Conservation (phyloP, 30 jellyfish, hydroid and myxozoan species). For the Nemopilema nomurai region DNA sequence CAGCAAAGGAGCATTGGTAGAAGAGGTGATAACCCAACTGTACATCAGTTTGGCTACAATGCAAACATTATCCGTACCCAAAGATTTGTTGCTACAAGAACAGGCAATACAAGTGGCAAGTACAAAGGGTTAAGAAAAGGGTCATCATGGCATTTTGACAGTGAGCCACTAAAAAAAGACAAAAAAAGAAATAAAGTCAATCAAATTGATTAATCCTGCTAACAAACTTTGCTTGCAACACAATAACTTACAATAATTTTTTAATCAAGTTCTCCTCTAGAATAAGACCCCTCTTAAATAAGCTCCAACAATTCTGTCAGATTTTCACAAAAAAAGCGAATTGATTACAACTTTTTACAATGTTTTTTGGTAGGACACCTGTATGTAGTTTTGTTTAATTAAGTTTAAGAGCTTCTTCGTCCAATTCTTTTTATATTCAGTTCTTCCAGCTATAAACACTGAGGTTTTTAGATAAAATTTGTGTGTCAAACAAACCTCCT, state of each 20-base stretch:
- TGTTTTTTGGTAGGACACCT: neutral
- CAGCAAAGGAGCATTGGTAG: conserved; percentile 56
- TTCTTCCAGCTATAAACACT: neutral
- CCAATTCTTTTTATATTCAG: neutral
- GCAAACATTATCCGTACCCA: conserved; percentile 56
- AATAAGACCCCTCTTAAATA: neutral
- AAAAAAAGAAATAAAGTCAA: neutral
- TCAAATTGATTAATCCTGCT: neutral
- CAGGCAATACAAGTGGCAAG: conserved; percentile 49
- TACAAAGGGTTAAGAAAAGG: conserved; percentile 35
- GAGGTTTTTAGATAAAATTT: neutral
- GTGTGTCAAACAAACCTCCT: neutral
- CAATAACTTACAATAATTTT: neutral
- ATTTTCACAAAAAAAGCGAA: neutral
- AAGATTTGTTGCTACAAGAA: conserved; percentile 24
- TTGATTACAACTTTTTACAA: neutral
- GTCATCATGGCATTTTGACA: conserved; percentile 31
- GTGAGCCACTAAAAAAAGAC: conserved; percentile 33
- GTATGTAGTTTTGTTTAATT: neutral
- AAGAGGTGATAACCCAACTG: conserved; percentile 64
- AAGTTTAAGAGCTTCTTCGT: neutral
- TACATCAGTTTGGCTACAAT: conserved; percentile 56
- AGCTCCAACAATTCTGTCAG: neutral
- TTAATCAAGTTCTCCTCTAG: neutral
- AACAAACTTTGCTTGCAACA: neutral